Evolutionary conservation across 2,888 invertebrate species (phyloP), one percentile per base, ranked within the genome.

Genomic region (Apomyelois bistriatella): DNA sequence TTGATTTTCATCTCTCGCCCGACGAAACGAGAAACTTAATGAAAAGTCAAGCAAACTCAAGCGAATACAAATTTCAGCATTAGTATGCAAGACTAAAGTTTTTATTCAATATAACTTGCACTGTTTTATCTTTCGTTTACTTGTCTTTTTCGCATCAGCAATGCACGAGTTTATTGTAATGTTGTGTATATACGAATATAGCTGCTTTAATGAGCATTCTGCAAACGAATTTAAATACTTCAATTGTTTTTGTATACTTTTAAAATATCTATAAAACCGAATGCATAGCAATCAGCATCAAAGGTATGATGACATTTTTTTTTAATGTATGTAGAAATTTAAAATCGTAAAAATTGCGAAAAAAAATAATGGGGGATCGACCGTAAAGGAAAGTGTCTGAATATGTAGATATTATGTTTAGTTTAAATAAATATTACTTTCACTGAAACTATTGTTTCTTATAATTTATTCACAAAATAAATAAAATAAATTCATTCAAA

Each of bases 11-110:
- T 84, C 79, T 83, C 78, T 67, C 74, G 74, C 78, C 67, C 74
- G 71, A 75, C 75, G 78, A 79, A 81, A 82, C 81, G 79, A 79
- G 82, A 75, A 82, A 82, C 78, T 85, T 85, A 86, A 87, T 85
- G 85, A 85, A 85, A 86, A 86, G 85, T 87, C 85, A 86, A 86
- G 80, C 79, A 82, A 85, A 85, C 85, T 86, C 82, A 74, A 79
- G 75, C 81, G 86, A 87, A 86, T 87, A 87, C 80, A 85, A 87
- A 87, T 85, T 86, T 82, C 71, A 81, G 70, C 83, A 87, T 88
- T 88, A 88, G 84, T 88, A 88, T 88, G 86, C 88, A 88, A 85
- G 84, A 84, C 76, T 74, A 84, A 88, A 87, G 86, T 88, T 87
- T 85, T 83, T 83, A 88, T 88, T 88, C 75, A 84, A 88, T 88